Percentiles rank a stretch among this genome's conserved stretches.
Conservation (phyloP, 2,113 vertebrate genomes). For the Entomyzon cyanotis region DNA sequence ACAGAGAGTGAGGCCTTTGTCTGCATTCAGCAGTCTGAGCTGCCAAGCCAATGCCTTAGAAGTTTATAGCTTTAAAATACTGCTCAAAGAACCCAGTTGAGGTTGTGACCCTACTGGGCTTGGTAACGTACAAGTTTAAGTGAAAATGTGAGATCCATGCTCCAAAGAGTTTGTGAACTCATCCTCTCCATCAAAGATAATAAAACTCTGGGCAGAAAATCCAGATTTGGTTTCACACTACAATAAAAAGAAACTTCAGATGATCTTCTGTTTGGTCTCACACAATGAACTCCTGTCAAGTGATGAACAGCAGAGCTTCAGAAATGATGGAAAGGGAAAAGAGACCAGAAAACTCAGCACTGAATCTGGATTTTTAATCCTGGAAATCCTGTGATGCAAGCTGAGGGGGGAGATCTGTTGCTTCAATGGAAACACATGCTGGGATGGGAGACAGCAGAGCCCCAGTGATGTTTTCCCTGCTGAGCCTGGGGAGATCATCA, state of each 20-base stretch:
- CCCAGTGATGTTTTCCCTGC: rapidly evolving
- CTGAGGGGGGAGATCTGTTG: not conserved
- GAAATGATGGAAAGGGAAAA: not conserved
- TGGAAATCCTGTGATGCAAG: not conserved
- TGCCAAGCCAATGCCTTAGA: not conserved
- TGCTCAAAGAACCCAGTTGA: not conserved
- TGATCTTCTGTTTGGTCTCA: not conserved
- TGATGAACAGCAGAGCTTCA: not conserved
- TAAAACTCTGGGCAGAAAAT: not conserved
- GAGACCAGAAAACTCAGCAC: not conserved
- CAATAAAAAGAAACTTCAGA: not conserved
- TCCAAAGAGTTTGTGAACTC: not conserved
- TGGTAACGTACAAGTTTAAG: not conserved
- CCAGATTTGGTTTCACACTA: not conserved
- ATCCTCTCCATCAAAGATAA: not conserved
- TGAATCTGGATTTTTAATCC: not conserved
- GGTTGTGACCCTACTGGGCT: not conserved
- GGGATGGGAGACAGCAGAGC: not conserved
- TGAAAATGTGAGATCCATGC: not conserved
- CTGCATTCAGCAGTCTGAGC: not conserved
- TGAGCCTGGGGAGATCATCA: not conserved
- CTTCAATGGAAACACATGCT: not conserved
- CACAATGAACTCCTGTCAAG: not conserved
- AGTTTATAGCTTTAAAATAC: not conserved
- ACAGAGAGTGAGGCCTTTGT: not conserved